Conservation (phyloP, 2,888 invertebrate genomes). For the Dasysyrphus tricinctus region DNA sequence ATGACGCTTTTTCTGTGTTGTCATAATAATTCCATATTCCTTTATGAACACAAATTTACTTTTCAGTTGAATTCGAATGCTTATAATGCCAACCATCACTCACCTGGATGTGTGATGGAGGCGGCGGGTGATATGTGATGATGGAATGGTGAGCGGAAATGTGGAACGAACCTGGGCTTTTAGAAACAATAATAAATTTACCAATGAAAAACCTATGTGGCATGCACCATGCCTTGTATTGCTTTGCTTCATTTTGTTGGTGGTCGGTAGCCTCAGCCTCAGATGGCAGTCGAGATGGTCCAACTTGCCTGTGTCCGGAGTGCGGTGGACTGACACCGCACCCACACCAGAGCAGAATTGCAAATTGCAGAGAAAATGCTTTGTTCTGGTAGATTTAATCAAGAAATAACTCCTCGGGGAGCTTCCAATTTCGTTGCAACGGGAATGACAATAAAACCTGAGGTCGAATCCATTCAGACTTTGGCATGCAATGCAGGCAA, state of each 20-base stretch:
- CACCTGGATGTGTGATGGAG: too few relatives aligned
- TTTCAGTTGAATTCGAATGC: conserved; percentile 33
- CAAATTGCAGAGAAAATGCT: conserved; percentile 33
- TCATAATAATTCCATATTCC: conserved; percentile 4
- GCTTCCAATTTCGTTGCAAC: conserved; percentile 41
- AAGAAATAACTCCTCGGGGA: conserved; percentile 65
- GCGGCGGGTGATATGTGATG: too few relatives aligned
- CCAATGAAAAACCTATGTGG: conserved; percentile 8
- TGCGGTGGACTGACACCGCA: neutral
- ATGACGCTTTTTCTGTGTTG: neutral
- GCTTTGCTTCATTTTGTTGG: conserved; percentile 1
- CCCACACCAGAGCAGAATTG: conserved; percentile 5
- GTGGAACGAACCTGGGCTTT: neutral
- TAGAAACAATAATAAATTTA: conserved; percentile 48
- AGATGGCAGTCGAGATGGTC: neutral
- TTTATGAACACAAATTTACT: conserved; percentile 1
- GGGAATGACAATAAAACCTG: conserved; percentile 61
- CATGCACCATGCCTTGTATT: neutral
- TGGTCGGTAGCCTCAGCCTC: neutral
- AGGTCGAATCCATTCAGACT: conserved; percentile 48
- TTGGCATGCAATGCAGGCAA: conserved; percentile 43
- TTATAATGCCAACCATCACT: conserved; percentile 35
- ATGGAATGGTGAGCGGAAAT: neutral
- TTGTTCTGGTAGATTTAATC: conserved; percentile 66
- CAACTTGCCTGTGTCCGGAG: neutral